phyloP scores from a whole-genome alignment of 2,888 invertebrate species.

The Heliconius charithonia region DNA sequence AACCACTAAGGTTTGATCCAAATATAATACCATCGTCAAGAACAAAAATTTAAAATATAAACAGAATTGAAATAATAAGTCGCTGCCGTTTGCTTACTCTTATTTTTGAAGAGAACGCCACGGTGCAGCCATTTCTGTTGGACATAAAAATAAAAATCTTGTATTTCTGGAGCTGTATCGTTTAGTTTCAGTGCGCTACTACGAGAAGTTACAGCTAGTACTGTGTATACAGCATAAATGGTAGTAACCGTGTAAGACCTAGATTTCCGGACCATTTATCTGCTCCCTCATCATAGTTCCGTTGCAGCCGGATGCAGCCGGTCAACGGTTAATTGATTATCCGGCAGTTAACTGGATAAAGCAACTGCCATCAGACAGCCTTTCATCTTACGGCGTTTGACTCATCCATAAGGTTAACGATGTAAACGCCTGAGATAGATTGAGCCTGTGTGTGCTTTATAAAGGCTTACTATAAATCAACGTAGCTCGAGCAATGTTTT shows the following conservation, averaged over 20 bases:
- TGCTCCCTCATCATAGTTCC: constrained; percentile 73
- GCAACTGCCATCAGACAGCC: constrained; percentile 47
- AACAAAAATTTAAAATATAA: constrained; percentile 20
- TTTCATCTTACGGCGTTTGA: constrained; percentile 45
- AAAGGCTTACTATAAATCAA: constrained; percentile 19
- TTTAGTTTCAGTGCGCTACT: constrained; percentile 32
- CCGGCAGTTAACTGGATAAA: constrained; percentile 64
- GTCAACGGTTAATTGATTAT: constrained; percentile 81
- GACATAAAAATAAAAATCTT: constrained; percentile 40
- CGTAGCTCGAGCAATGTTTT: constrained; percentile 10
- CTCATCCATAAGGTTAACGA: constrained; percentile 40
- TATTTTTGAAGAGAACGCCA: constrained; percentile 35
- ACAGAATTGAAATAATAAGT: constrained; percentile 16
- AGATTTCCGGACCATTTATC: constrained; percentile 74
- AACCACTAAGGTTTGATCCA: not conserved
- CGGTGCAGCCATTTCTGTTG: constrained; percentile 34
- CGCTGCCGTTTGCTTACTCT: constrained; percentile 22
- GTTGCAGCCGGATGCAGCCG: constrained; percentile 76
- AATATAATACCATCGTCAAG: not conserved
- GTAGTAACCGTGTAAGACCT: constrained; percentile 54
- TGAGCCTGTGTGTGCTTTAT: constrained; percentile 26
- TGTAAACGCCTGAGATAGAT: constrained; percentile 36
- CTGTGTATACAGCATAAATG: constrained; percentile 41
- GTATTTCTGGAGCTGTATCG: constrained; percentile 35
- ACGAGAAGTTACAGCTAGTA: constrained; percentile 38